Percentiles rank a stretch among this genome's conserved stretches.
Evolutionary conservation across 1,140 invertebrate species (phyloP).

Genomic region (Phymastichus coffea): DNA sequence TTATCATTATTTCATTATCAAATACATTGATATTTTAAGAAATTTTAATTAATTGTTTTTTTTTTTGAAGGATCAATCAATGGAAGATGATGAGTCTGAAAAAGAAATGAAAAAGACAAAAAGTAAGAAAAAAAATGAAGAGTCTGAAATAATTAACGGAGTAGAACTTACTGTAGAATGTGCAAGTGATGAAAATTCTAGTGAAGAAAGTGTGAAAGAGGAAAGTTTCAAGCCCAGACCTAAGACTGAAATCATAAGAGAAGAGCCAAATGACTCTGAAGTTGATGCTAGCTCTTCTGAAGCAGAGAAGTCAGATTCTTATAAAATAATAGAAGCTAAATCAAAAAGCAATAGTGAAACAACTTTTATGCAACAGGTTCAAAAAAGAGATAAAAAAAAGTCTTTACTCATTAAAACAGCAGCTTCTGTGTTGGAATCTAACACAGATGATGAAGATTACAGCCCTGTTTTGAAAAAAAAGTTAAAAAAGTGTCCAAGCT

Average conservation of each 20-base stretch:
- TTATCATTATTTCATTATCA: too few relatives aligned
- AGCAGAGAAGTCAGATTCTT: conserved; percentile 31
- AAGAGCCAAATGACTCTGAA: conserved; percentile 48
- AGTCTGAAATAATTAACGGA: conserved; percentile 44
- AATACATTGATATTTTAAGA: too few relatives aligned
- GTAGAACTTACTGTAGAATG: conserved; percentile 51
- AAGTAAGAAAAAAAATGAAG: background rate
- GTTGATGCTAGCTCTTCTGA: conserved; percentile 46
- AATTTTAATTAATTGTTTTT: too few relatives aligned
- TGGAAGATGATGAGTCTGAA: background rate
- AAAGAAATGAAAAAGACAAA: background rate
- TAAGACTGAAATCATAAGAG: conserved; percentile 51
- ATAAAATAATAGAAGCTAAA: conserved; percentile 12
- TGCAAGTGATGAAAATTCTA: conserved; percentile 49
- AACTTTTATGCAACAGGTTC: conserved; percentile 9
- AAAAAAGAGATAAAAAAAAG: conserved; percentile 35
- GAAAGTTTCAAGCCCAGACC: conserved; percentile 37
- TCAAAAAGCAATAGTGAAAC: background rate
- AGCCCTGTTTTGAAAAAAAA: conserved; percentile 43
- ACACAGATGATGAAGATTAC: conserved; percentile 47
- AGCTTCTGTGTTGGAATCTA: conserved; percentile 30
- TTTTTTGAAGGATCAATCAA: too few relatives aligned
- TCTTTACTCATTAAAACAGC: conserved; percentile 35
- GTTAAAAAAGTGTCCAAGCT: conserved; percentile 27
- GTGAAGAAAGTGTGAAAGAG: conserved; percentile 39